These are phyloP conservation scores for Coendou prehensilis DNA, from an alignment of 2,797 vertebrate genomes.

Conservation along the genomic window DNA sequence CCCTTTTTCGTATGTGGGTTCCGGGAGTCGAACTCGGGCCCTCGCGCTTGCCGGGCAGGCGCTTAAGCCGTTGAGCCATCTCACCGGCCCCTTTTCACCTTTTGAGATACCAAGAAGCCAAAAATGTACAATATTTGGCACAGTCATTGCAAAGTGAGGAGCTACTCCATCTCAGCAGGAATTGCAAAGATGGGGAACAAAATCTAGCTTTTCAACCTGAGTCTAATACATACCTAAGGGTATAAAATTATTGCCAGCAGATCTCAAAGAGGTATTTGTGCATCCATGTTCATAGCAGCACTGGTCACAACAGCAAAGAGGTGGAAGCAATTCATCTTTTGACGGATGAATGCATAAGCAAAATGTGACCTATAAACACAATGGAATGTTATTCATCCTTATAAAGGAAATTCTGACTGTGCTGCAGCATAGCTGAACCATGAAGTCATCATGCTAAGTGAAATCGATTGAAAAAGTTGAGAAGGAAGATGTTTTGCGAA, in stretches of 20 bases:
- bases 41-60: too few species aligned
- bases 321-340: background rate
- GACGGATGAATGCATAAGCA: background rate
- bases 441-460: background rate
- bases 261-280: background rate
- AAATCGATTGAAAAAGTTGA: background rate
- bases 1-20: too few species aligned
- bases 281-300: background rate
- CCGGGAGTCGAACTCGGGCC: too few species aligned
- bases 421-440: background rate
- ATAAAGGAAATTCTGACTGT: background rate
- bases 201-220: background rate
- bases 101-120: background rate
- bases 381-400: background rate
- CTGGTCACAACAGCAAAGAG: background rate
- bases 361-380: background rate
- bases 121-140: background rate
- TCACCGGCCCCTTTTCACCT: background rate
- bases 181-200: background rate
- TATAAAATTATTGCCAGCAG: background rate
- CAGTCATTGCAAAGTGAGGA: background rate
- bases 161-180: fast-evolving
- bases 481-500: background rate
- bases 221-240: background rate
- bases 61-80: too few species aligned